Evolutionary conservation across 2,113 vertebrate genomes (phyloP), one percentile per base, ranked within the genome.

Genomic region (Trematocara variabile): DNA sequence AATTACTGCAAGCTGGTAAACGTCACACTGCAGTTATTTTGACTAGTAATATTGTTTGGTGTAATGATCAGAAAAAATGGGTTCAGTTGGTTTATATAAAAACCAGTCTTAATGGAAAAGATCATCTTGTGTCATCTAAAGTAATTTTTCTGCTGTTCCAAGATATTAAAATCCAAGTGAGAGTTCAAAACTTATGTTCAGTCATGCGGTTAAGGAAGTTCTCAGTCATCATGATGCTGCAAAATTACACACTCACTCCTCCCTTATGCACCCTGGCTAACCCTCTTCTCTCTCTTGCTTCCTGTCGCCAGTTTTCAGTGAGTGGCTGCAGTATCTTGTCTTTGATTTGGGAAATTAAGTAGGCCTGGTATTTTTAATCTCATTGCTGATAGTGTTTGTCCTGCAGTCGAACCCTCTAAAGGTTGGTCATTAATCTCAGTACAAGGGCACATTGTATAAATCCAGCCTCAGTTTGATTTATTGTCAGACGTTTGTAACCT

Each of bases 211-310:
- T 28, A 3, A 25, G 39, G 28, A 77, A 50, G 22, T 52, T 0
- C 60, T 9, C 12, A 54, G 41, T 77, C 85, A 86, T 11, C 46
- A 34, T 75, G 81, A 88, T 37, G 7, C 63, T 9, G 44, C 30
- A 48, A 33, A 56, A 12, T 8, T 33, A 16, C 46, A 30, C 8
- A 6, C 2, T 44, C 6, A 8, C 12, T 70, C 13, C 75, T 58
- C 70, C 77, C 48, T 13, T 11, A 34, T 44, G 37, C 3, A 8
- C 10, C 1, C 34, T 33, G 28, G 3, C 14, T 77, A 11, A 55
- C 33, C 28, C n/a, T 13, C 20, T 68, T 68, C 63, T 68, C 68
- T n/a, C 10, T 7, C 9, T 33, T 82, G 7, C 8, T 55, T 10
- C 9, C 39, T n/a, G 22, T 81, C n/a, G n/a, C 18, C 39, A 33